A percentile compares a stretch with the other conserved stretches of the same genome.
phyloP scores from a whole-genome alignment of 2,888 invertebrate species.

The Sceliomorpha sp. region DNA sequence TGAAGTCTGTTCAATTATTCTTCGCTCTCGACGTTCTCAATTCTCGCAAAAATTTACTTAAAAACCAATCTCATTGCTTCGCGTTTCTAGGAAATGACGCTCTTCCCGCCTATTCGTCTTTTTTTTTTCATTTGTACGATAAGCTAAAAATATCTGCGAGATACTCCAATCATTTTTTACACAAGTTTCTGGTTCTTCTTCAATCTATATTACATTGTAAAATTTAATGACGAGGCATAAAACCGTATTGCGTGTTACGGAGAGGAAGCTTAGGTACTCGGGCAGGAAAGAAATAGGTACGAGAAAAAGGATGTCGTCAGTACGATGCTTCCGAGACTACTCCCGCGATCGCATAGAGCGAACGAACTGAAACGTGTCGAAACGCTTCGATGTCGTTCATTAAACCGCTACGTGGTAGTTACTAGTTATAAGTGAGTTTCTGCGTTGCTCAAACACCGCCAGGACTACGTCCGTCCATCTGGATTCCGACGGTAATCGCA shows the following conservation, averaged over 20 bases:
- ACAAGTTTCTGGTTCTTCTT: too few relatives aligned
- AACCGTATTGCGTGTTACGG: neutral
- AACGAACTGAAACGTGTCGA: conserved; percentile 67
- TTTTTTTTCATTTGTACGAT: too few relatives aligned
- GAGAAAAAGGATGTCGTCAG: conserved; percentile 31
- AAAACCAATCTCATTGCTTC: too few relatives aligned
- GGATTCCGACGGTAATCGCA: conserved; percentile 68
- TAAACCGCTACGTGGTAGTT: conserved; percentile 62
- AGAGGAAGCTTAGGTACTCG: neutral
- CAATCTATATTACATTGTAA: too few relatives aligned
- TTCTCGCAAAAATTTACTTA: too few relatives aligned
- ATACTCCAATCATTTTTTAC: too few relatives aligned
- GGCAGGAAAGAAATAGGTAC: neutral
- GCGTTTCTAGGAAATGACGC: too few relatives aligned
- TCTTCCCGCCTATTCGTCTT: too few relatives aligned
- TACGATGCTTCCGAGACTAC: conserved; percentile 15
- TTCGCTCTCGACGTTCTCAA: too few relatives aligned
- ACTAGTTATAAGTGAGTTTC: conserved; percentile 35
- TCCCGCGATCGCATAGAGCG: conserved; percentile 42
- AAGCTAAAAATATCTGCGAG: too few relatives aligned
- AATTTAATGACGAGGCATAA: neutral
- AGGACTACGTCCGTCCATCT: conserved; percentile 37
- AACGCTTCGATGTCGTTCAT: conserved; percentile 68
- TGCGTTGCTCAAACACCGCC: conserved; percentile 30
- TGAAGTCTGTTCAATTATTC: too few relatives aligned